Evolutionary conservation across 1,140 invertebrate species (phyloP), one percentile per base, ranked within the genome.

Genomic region (Acromyrmex echinatior): DNA sequence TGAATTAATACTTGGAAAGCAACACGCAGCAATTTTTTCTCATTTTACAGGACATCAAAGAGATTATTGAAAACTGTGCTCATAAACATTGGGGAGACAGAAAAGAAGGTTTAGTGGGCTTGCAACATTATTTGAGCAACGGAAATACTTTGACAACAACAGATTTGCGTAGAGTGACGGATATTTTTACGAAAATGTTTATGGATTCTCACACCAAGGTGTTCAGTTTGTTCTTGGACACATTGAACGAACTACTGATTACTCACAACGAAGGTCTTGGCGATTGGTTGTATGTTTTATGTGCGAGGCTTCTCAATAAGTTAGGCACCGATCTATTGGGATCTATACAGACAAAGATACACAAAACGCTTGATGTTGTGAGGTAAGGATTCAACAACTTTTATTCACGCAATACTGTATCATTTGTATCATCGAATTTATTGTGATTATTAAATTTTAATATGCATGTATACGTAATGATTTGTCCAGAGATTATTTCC

Each of bases 181-280:
- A 99, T 91, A 97, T 99, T 87, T 98, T 99, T 93, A 98, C 98
- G 63, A 98, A 98, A 96, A 99, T 99, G 98, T 99, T 99, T 92
- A 98, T 99, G 96, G 99, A 99, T 94, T 98, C 98, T n/a, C 98
- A 99, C 94, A 99, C 98, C 3, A 99, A 99, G 96, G 98, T 99
- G 68, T 98, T 99, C 95, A 98, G 98, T 70, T 95, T 99, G 79
- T 99, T 99, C 95, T 95, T 99, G 91, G 99, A 99, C 92, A 98
- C 98, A 0, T 96, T 99, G 21, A 98, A 98, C 88, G 98, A 99
- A 93, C 95, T 99, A 82, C 97, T 99, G 68, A 95, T 97, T 86
- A 97, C 97, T n/a, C 98, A 99, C 95, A 97, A 97, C 86, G 96
- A 97, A 86, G 98, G 99, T 90, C 96, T 99, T 14, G 97, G 97